Base-by-base conservation (phyloP, 2,797 vertebrate genomes). In the Sebastes trivittatus region DNA sequence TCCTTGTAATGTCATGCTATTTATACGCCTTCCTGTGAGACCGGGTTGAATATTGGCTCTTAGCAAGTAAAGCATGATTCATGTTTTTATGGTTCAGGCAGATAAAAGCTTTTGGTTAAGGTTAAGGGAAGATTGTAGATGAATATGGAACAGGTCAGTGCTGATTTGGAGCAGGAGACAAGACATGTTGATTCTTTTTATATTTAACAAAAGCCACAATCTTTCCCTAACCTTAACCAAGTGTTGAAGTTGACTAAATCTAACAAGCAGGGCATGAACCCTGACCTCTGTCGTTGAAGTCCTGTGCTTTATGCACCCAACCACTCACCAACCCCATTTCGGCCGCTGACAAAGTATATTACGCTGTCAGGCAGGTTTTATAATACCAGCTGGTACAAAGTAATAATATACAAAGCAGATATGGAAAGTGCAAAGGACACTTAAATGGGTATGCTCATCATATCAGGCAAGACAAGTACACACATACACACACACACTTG, bases 401-500 rank as follows among this genome's bases (percentile, higher is more conserved):
- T 42, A 61, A 75, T 84, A 54, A 71, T 29, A 32, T 54, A 11
- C 34, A 60, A 59, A 70, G 46, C 27, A 67, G 10, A 59, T 62
- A 27, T 22, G 25, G 27, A 78, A 54, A 68, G 63, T 38, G 64
- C 27, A 72, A 62, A 69, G 29, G 64, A 84, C 72, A 59, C 46
- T 38, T 30, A 23, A 63, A 58, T 59, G 29, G 29, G 42, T 69
- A 8, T 42, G 54, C 38, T 72, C 10, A 32, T 54, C 52, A 46
- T 49, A 72, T n/a, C 20, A n/a, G 18, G 49, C 49, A 52, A 56
- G 2, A 56, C 54, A 56, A 9, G 8, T 34, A 71, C 58, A 66
- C 18, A 81, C 36, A 68, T 18, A 68, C 49, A 42, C 46, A 64
- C 32, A 16, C 32, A 16, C 18, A 29, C 36, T 72, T 69, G 38